Evolutionary conservation across 2,888 invertebrate species (phyloP).

Genomic region (Platerodrilus igneus): DNA sequence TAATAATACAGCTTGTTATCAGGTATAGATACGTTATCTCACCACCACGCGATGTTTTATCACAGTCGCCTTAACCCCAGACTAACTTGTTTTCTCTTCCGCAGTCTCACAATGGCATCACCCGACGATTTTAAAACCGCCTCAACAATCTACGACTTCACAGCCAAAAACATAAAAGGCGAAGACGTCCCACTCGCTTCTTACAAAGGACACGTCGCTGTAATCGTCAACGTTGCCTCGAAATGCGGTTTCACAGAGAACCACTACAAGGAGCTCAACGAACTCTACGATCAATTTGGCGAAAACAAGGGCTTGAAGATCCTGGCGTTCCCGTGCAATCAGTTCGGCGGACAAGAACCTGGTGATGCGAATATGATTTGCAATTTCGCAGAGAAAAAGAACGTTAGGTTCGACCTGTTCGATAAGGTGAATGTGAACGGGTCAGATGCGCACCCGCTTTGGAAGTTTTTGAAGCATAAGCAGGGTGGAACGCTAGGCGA

Average conservation of each 20-base stretch:
- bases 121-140: constrained; percentile 62
- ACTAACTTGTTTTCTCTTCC: background rate
- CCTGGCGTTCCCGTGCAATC: constrained; percentile 84
- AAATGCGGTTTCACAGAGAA: constrained; percentile 79
- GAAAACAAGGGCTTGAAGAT: constrained; percentile 71
- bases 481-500: constrained; percentile 54
- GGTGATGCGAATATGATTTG: constrained; percentile 61
- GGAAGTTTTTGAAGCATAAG: constrained; percentile 61
- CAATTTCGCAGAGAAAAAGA: constrained; percentile 57
- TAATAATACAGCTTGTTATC: no score
- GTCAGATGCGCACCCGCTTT: constrained; percentile 60
- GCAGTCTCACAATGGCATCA: constrained; percentile 5
- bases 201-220: constrained; percentile 74
- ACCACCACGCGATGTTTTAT: no score
- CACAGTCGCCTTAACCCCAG: no score
- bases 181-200: constrained; percentile 73
- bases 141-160: constrained; percentile 74
- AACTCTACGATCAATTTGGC: constrained; percentile 67
- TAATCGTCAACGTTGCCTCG: constrained; percentile 86
- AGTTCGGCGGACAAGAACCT: constrained; percentile 71
- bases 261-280: constrained; percentile 79
- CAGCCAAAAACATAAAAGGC: constrained; percentile 76
- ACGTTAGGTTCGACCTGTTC: constrained; percentile 68
- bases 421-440: constrained; percentile 69
- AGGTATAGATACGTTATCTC: no score